Evolutionary conservation across 2,797 vertebrate genomes (phyloP).

Genomic region (Silurus aristotelis): DNA sequence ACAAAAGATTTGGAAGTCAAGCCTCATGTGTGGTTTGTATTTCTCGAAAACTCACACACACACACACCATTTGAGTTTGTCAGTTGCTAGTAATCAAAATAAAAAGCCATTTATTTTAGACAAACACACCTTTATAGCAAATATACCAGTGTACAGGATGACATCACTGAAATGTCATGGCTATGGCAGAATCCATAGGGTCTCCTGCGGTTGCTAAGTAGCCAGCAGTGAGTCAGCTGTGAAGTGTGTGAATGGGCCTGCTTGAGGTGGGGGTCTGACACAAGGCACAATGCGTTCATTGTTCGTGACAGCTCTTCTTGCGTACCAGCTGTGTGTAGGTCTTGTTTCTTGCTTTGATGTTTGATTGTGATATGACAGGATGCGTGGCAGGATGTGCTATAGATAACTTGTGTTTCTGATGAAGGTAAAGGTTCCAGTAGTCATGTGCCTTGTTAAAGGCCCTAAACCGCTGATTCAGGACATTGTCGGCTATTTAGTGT

Average conservation of each 20-base stretch:
- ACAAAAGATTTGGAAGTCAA: neutral
- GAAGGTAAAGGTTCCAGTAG: neutral
- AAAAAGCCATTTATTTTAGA: neutral
- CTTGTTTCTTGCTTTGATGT: constrained; percentile 23
- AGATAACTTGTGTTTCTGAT: constrained; percentile 17
- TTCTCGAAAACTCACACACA: neutral
- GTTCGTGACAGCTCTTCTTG: constrained; percentile 45
- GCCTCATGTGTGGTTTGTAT: too few relatives aligned
- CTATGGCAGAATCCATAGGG: neutral
- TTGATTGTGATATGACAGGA: constrained; percentile 29
- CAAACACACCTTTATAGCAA: neutral
- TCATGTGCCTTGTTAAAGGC: neutral
- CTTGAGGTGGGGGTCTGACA: constrained; percentile 11
- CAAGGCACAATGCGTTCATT: constrained; percentile 35
- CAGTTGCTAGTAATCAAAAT: too few relatives aligned
- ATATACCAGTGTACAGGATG: neutral
- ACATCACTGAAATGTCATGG: neutral
- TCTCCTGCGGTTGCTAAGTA: constrained; percentile 1
- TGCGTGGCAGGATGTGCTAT: constrained; percentile 39
- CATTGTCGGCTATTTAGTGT: neutral
- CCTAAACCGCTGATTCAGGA: neutral
- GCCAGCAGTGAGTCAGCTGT: constrained; percentile 17
- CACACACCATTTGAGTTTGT: neutral
- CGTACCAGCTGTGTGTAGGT: constrained; percentile 37
- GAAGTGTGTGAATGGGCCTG: neutral